Percentiles rank a stretch among this genome's conserved stretches.
Conservation (phyloP, 2,888 invertebrate species). For the Cantharis nigra region DNA sequence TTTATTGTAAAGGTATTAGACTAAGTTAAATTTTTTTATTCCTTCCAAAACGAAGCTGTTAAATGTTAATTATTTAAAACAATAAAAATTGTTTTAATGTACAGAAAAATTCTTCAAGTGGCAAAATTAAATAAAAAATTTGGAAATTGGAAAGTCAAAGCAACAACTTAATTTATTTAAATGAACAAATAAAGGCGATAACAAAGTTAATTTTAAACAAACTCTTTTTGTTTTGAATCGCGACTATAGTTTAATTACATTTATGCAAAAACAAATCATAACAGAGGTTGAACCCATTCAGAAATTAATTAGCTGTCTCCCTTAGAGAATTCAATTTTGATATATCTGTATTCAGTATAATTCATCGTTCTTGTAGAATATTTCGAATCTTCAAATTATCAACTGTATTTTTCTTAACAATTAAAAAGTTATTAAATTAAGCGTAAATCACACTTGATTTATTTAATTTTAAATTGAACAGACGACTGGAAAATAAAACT, state of each 20-base stretch:
- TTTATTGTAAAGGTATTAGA: not conserved
- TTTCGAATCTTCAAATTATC: conserved; percentile 4
- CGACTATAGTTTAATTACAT: conserved; percentile 33
- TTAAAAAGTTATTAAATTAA: not conserved
- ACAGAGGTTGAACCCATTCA: conserved; percentile 35
- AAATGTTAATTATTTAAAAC: not conserved
- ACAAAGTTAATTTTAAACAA: conserved; percentile 1
- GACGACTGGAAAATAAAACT: not conserved
- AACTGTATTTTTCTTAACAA: not conserved
- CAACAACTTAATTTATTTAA: conserved; percentile 5
- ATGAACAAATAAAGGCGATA: conserved; percentile 11
- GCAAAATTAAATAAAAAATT: not conserved
- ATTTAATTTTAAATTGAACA: not conserved
- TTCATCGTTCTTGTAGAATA: conserved; percentile 21
- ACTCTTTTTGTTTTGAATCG: conserved; percentile 20
- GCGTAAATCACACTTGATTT: not conserved
- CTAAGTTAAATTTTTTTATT: not conserved
- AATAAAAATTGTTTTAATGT: not conserved
- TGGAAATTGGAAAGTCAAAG: not conserved
- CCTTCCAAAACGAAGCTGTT: not conserved
- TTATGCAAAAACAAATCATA: conserved; percentile 34
- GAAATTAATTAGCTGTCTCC: conserved; percentile 37
- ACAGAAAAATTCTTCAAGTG: not conserved
- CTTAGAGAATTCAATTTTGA: conserved; percentile 25
- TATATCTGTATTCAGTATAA: conserved; percentile 20